Evolutionary conservation across 1,140 invertebrate species (phyloP).

Genomic region (Acyrthosiphon pisum): DNA sequence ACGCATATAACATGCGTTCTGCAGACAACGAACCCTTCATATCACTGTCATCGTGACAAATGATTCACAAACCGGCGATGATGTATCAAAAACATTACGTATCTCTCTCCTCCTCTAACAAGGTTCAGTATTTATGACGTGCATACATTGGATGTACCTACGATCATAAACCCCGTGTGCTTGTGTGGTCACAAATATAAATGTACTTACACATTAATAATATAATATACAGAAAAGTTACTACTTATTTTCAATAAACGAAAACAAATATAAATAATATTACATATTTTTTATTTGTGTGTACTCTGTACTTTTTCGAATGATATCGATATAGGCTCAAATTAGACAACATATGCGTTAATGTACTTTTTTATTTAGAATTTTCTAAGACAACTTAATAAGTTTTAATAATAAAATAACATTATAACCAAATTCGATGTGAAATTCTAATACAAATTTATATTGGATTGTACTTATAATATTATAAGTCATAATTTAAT

Average conservation of each 20-base stretch:
- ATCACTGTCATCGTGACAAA: slow-evolving; percentile 5
- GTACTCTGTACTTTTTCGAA: neutral
- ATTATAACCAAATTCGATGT: too few species aligned
- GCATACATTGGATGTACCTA: neutral
- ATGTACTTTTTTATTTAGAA: neutral
- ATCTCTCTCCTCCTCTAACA: neutral
- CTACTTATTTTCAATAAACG: neutral
- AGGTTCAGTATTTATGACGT: neutral
- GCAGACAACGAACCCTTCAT: neutral
- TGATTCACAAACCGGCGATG: neutral
- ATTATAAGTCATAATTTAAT: neutral
- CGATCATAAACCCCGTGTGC: neutral
- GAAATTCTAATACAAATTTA: neutral
- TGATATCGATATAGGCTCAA: neutral
- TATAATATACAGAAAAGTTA: neutral
- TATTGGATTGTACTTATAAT: neutral
- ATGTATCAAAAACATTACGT: slow-evolving; percentile 38
- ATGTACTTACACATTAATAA: neutral
- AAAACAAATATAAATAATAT: neutral
- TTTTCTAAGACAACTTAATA: neutral
- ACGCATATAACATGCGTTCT: neutral
- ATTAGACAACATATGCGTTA: neutral
- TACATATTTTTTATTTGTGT: neutral
- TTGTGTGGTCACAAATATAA: neutral
- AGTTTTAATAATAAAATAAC: neutral